A percentile compares a stretch with the other conserved stretches of the same genome.
These are phyloP conservation scores for Andricus curvator DNA, from an alignment of 2,888 invertebrate species.

Conservation along the genomic window DNA sequence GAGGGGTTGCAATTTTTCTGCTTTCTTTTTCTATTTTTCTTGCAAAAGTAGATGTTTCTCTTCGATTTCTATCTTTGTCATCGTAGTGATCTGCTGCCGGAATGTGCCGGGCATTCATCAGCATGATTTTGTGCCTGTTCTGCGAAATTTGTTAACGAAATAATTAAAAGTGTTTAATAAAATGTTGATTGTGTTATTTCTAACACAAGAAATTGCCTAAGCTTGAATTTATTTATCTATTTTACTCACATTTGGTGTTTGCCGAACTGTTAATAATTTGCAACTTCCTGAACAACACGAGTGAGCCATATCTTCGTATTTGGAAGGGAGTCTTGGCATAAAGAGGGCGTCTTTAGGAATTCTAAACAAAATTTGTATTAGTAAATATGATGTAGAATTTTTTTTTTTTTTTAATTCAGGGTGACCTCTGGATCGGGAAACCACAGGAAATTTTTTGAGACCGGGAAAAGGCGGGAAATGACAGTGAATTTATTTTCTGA, in stretches of 20 bases:
- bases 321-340: slow-evolving; percentile 57
- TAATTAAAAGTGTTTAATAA: not conserved
- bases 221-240: not conserved
- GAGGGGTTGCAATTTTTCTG: not conserved
- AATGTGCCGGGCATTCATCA: slow-evolving; percentile 24
- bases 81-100: slow-evolving; percentile 11
- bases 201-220: not conserved
- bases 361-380: slow-evolving; percentile 45
- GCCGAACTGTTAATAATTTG: slow-evolving; percentile 57
- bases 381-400: not conserved
- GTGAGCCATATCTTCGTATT: slow-evolving; percentile 60
- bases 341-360: slow-evolving; percentile 47
- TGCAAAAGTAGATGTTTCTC: not conserved
- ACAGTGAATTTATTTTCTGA: no score
- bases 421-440: no score
- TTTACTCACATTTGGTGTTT: slow-evolving; percentile 52
- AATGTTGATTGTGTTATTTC: not conserved
- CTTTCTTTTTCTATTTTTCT: not conserved
- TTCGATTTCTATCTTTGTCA: not conserved
- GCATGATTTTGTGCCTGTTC: slow-evolving; percentile 23
- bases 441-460: no score
- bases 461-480: no score
- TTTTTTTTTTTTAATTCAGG: not conserved
- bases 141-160: not conserved
- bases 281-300: slow-evolving; percentile 60